Evolutionary conservation across 2,797 vertebrate genomes (phyloP), one percentile per base, ranked within the genome.

Genomic region (Crocidura indochinensis): DNA sequence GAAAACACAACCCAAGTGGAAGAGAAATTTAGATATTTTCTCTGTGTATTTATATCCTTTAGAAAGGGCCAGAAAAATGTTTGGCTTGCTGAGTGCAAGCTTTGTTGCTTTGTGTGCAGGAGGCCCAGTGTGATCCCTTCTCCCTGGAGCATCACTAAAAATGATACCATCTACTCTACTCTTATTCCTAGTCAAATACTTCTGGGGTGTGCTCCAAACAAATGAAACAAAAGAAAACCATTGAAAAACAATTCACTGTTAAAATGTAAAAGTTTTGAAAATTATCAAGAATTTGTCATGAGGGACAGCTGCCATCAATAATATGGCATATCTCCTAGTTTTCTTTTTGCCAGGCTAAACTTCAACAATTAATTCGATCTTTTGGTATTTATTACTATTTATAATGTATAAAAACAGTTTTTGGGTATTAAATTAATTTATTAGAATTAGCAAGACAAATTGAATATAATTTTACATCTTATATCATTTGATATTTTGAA

Each of bases 331-430:
- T 76, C 74, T 80, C 73, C n/a, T 27, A 19, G 10, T 29, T 82
- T 46, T 31, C 73, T 53, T 67, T 1, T 49, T 3, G 22, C 17
- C 9, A 60, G 9, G n/a, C 2, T 74, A 84, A 86, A 31, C 60
- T 76, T 71, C 44, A 83, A 84, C 68, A 84, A 51, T 85, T 77
- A 93, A 38, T 68, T 64, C 71, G 79, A 76, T 81, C 60, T 79
- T 46, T 62, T 62, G 29, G n/a, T 85, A 22, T 88, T 88, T 85
- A 56, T 87, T 76, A 65, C 27, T 65, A 65, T 65, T 53, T 73
- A 69, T 67, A 65, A 27, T 6, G 10, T 69, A 20, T 31, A 71
- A 47, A 11, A 14, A 82, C 14, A 64, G 10, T 65, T 93, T 80
- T 62, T 38, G 24, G 6, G 0, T 69, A n/a, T 17, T 68, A 81